phyloP scores from a whole-genome alignment of 53 echinoderm and acorn worm species.

The Actinopyga echinites region DNA sequence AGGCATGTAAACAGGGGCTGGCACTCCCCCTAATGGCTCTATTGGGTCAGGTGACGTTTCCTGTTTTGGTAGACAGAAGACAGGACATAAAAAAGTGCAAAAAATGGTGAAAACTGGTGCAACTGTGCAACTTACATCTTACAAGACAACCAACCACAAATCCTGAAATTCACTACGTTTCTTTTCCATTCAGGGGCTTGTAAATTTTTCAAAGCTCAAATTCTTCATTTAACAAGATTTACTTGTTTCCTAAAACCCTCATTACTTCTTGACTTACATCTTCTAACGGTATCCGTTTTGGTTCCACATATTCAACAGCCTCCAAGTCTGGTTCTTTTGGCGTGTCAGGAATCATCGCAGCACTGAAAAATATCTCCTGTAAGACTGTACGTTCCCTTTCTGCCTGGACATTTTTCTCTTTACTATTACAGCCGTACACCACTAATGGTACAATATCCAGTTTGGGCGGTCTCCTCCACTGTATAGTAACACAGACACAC shows the following conservation, averaged over 20 bases:
- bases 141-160: too few species aligned
- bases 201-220: too few species aligned
- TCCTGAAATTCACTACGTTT: too few species aligned
- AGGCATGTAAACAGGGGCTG: background rate
- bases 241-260: too few species aligned
- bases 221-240: too few species aligned
- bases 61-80: background rate
- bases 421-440: constrained; percentile 69
- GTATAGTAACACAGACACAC: background rate
- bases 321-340: constrained; percentile 93
- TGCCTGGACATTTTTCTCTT: constrained; percentile 70
- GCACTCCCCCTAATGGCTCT: background rate
- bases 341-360: constrained; percentile 72
- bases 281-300: constrained; percentile 79
- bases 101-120: too few species aligned
- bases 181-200: too few species aligned
- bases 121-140: too few species aligned
- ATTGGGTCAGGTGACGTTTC: constrained; percentile 6
- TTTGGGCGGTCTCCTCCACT: constrained; percentile 66
- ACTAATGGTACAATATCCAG: constrained; percentile 53
- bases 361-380: constrained; percentile 86
- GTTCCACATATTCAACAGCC: constrained; percentile 63
- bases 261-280: constrained; percentile 97
- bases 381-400: constrained; percentile 87
- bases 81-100: too few species aligned